These are phyloP conservation scores for Limnodromus scolopaceus DNA, from an alignment of 2,797 vertebrate species.

Conservation along the genomic window DNA sequence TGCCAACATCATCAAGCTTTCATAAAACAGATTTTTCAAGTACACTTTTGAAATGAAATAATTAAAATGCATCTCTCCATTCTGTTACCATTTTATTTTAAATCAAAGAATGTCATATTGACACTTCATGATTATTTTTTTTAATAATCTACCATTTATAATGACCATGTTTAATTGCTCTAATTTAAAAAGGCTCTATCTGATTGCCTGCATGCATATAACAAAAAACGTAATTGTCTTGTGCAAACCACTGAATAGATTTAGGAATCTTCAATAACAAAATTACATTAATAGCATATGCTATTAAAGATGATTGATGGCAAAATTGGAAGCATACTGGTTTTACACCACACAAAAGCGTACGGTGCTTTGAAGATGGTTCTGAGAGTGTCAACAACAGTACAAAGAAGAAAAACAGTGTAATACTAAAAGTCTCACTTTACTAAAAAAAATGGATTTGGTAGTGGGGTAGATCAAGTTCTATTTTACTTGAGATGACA, in stretches of 20 bases:
- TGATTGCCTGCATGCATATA: slow-evolving; percentile 71
- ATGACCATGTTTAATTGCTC: slow-evolving; percentile 77
- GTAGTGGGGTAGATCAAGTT: neutral
- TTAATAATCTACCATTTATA: slow-evolving; percentile 73
- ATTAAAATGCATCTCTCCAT: slow-evolving; percentile 56
- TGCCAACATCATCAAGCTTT: neutral
- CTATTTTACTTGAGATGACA: neutral
- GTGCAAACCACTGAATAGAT: slow-evolving; percentile 78
- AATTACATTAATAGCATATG: slow-evolving; percentile 83
- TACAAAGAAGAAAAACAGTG: slow-evolving; percentile 62
- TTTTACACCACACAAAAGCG: slow-evolving; percentile 75
- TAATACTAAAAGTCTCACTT: slow-evolving; percentile 20
- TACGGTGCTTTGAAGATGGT: slow-evolving; percentile 70
- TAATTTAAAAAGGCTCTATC: slow-evolving; percentile 75
- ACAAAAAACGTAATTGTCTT: slow-evolving; percentile 82
- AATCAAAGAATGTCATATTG: slow-evolving; percentile 69
- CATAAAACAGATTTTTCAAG: slow-evolving; percentile 10
- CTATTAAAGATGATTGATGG: slow-evolving; percentile 85
- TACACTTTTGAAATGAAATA: slow-evolving; percentile 45
- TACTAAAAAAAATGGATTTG: slow-evolving; percentile 6
- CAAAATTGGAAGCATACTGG: slow-evolving; percentile 80
- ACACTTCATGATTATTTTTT: slow-evolving; percentile 72
- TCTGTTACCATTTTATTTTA: slow-evolving; percentile 61
- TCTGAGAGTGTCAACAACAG: slow-evolving; percentile 66
- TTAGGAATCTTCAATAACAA: slow-evolving; percentile 83